Percentiles rank a stretch among this genome's conserved stretches.
phyloP scores from a whole-genome alignment of 2,113 vertebrate species.

The Neotragus pygmaeus region DNA sequence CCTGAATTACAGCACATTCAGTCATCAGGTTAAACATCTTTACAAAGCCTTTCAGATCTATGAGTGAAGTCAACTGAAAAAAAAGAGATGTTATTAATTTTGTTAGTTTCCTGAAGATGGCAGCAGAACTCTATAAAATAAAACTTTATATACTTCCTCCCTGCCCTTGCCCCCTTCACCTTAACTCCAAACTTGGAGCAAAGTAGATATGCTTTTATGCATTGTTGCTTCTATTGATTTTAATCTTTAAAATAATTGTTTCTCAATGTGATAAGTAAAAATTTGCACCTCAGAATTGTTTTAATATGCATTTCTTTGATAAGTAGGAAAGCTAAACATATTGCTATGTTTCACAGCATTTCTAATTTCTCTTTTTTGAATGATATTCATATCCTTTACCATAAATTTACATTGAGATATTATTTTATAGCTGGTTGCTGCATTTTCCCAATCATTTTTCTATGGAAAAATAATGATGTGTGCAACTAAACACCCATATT shows the following conservation, averaged over 20 bases:
- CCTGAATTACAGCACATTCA: not conserved
- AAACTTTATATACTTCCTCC: not conserved
- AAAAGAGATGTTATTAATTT: not conserved
- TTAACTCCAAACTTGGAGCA: not conserved
- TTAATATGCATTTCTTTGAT: conserved; percentile 28
- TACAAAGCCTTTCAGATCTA: not conserved
- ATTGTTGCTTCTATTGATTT: not conserved
- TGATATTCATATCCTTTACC: not conserved
- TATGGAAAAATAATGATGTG: not conserved
- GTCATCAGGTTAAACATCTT: not conserved
- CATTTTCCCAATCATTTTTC: not conserved
- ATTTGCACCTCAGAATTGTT: not conserved
- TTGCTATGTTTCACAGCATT: not conserved
- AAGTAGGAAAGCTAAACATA: not conserved
- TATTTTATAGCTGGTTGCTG: not conserved
- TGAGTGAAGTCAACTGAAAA: not conserved
- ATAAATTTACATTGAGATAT: not conserved
- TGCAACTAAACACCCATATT: not conserved
- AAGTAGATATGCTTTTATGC: not conserved
- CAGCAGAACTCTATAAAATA: not conserved
- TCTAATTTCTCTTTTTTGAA: not conserved
- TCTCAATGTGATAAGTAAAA: not conserved
- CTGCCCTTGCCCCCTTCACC: not conserved
- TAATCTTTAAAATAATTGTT: conserved; percentile 20
- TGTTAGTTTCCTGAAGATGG: conserved; percentile 32